Evolutionary conservation across 2,113 vertebrate genomes (phyloP), one percentile per base, ranked within the genome.

Genomic region (Ramphastos sulfuratus): DNA sequence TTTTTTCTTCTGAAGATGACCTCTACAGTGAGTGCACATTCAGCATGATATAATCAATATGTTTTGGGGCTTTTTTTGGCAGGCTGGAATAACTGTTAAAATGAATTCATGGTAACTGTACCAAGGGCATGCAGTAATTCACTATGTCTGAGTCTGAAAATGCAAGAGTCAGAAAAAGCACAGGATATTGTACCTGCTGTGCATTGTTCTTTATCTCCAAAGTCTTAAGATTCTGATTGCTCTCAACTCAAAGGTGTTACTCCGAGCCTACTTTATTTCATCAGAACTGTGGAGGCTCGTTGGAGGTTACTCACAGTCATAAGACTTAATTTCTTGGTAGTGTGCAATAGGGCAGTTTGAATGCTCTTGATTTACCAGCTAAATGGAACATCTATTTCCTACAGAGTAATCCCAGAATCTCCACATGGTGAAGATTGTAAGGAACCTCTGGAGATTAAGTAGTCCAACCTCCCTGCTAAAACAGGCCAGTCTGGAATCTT

Each of bases 1-100:
- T 37, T 87, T 59, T 72, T 77, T 82, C 28, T 75, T 95, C 94
- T 90, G 73, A 75, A 59, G 77, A 87, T 94, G 87, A 89, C 93
- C 94, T 89, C 67, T 77, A 42, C 35, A 84, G n/a, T 28, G 42
- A 89, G 44, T 93, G 72, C 93, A 80, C 85, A 63, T 89, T 91
- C 77, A 92, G 70, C 74, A 77, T 78, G 70, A 54, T 74, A 54
- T 58, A 69, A 84, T 94, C 95, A 61, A 92, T 95, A 90, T 33
- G 50, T 52, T 24, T 52, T 52, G 50, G 23, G 24, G n/a, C 31
- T 87, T 77, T 69, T 92, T 94, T 89, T 92, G 77, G 71, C 75
- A 89, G 72, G 61, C 73, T 93, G 66, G 63, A 96, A 69, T 82
- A 93, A 60, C 72, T 78, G 65, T 83, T 91, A 59, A 85, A 94